Evolutionary conservation across 2,113 vertebrate species (phyloP), one percentile per base, ranked within the genome.

Genomic region (Sorex fumeus): DNA sequence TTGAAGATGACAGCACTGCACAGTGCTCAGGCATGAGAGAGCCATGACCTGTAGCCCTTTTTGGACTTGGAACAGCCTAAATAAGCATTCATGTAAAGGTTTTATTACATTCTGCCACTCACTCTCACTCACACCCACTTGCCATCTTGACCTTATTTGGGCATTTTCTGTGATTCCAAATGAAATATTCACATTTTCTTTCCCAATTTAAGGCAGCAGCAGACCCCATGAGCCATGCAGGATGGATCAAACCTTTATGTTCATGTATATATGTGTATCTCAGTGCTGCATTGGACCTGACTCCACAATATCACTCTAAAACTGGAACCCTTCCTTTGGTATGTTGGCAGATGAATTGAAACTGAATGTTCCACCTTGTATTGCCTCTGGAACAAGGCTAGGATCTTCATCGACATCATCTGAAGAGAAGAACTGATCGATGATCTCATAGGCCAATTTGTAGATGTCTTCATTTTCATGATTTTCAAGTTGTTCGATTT

Each of bases 61-160:
- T 98, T 97, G 8, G 40, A 91, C 98, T 98, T 98, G 98, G 98
- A 99, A 98, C 98, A 98, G 99, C 98, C 99, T 99, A 99, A 98
- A 98, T 97, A 99, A 99, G 98, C 98, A 98, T 98, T 98, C 98
- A 98, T 98, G 99, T 99, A 97, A 98, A 99, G 99, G 99, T 98
- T 98, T 99, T 99, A 87, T 98, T 98, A 99, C 99, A 98, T 98
- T 99, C 99, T 98, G 98, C 99, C 99, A 99, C 99, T 99, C 99
- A 99, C 98, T 99, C 99, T 98, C 99, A 99, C 98, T 99, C 99
- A 98, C 99, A 99, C 98, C 99, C 99, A 99, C 99, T 99, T 99
- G 98, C 99, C 99, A 99, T 98, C 99, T 98, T 98, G 98, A 99
- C 98, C 98, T 99, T 99, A 99, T 99, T 99, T 99, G 99, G 99